A percentile compares a stretch with the other conserved stretches of the same genome.
phyloP scores from a whole-genome alignment of 2,888 invertebrate genomes.

The Aporophyla lueneburgensis region DNA sequence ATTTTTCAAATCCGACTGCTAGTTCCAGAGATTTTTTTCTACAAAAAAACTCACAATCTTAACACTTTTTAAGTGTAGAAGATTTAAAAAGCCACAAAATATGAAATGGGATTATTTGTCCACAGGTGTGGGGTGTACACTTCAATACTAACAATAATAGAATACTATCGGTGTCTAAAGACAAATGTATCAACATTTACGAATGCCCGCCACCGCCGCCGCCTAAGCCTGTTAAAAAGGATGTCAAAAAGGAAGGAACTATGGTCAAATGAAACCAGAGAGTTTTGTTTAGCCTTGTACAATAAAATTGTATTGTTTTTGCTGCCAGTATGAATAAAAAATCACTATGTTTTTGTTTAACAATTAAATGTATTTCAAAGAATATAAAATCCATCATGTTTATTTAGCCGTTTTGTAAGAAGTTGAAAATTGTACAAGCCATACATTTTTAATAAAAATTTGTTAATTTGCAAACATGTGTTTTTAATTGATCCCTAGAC shows the following conservation, averaged over 20 bases:
- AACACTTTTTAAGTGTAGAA: not conserved
- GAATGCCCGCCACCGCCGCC: conserved; percentile 92
- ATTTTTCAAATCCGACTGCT: no score
- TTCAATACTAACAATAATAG: conserved; percentile 95
- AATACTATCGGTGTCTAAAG: conserved; percentile 97
- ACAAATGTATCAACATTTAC: conserved; percentile 96
- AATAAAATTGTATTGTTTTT: not conserved
- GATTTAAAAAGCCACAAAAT: not conserved
- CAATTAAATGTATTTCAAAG: not conserved
- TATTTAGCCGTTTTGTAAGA: conserved; percentile 6
- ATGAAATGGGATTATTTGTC: conserved; percentile 56
- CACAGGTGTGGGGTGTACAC: conserved; percentile 96
- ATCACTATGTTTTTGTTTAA: not conserved
- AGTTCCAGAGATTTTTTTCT: no score
- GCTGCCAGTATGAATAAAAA: not conserved
- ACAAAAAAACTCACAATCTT: no score
- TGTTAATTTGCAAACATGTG: not conserved
- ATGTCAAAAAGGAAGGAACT: conserved; percentile 58
- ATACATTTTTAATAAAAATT: conserved; percentile 16
- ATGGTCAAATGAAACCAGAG: conserved; percentile 22
- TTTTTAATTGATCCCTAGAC: not conserved
- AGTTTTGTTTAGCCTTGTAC: not conserved
- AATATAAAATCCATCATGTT: not conserved
- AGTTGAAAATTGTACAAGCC: not conserved
- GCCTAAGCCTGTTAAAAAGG: conserved; percentile 54